A percentile compares a stretch with the other conserved stretches of the same genome.
These are phyloP conservation scores for Dasyurus viverrinus DNA, from an alignment of 2,113 vertebrate species.

Conservation along the genomic window DNA sequence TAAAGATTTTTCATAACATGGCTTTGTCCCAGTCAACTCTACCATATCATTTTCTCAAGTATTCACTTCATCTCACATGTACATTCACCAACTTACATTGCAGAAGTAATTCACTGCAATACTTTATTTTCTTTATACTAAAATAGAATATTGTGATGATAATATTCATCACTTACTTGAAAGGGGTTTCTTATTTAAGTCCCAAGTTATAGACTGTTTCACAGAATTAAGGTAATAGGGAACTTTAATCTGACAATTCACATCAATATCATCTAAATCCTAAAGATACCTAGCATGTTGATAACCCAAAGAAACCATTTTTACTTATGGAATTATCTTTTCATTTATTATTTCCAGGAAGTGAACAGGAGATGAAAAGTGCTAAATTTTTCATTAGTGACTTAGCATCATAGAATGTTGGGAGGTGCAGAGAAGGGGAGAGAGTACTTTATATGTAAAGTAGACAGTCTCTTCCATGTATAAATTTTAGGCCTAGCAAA, in stretches of 20 bases:
- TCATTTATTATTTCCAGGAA: background rate
- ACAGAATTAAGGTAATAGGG: background rate
- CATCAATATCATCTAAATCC: background rate
- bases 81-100: background rate
- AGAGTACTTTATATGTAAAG: background rate
- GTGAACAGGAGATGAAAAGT: background rate
- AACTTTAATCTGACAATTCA: background rate
- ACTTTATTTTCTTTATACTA: conserved; percentile 8
- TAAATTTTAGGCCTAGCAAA: background rate
- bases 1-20: conserved; percentile 38
- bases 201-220: background rate
- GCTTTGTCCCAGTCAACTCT: background rate
- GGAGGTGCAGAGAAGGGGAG: no score
- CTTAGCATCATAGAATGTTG: background rate
- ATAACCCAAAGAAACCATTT: background rate
- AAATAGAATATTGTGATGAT: background rate
- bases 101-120: background rate
- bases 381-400: background rate
- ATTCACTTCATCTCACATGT: conserved; percentile 8
- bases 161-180: background rate
- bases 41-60: conserved; percentile 17
- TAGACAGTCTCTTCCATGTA: background rate
- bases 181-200: background rate
- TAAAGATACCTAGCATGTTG: background rate
- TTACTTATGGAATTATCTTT: background rate